A percentile compares a stretch with the other conserved stretches of the same genome.
Evolutionary conservation across 2,888 invertebrate genomes (phyloP).

Genomic region (Ganaspis brasiliensis): DNA sequence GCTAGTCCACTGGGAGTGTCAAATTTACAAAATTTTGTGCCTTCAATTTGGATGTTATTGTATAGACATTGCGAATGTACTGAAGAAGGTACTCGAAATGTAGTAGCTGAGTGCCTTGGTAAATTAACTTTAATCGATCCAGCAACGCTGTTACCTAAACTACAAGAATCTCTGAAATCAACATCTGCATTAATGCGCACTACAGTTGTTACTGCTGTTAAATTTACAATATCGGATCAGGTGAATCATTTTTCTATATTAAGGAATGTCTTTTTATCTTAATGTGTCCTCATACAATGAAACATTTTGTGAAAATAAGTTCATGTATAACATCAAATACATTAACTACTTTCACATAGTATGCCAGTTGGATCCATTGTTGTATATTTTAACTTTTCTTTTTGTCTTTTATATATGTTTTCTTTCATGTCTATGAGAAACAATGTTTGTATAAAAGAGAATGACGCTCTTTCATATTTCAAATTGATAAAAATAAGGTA

Average conservation of each 20-base stretch:
- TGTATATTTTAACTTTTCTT: too few relatives aligned
- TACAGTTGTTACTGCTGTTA: slow-evolving; percentile 98
- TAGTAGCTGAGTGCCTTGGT: slow-evolving; percentile 98
- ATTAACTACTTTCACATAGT: too few relatives aligned
- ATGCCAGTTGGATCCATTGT: too few relatives aligned
- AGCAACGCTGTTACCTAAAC: slow-evolving; percentile 90
- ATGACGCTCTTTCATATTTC: too few relatives aligned
- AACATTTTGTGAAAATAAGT: not conserved
- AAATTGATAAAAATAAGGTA: too few relatives aligned
- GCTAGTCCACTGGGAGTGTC: slow-evolving; percentile 82
- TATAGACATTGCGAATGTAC: slow-evolving; percentile 97
- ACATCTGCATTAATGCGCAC: slow-evolving; percentile 94
- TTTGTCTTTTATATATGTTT: too few relatives aligned
- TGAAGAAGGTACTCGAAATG: slow-evolving; percentile 99
- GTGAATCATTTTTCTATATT: slow-evolving; percentile 76
- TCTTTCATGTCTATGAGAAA: too few relatives aligned
- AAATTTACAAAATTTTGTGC: slow-evolving; percentile 85
- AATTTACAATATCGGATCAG: slow-evolving; percentile 99
- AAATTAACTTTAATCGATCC: slow-evolving; percentile 98
- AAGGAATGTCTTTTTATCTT: not conserved
- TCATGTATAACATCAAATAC: too few relatives aligned
- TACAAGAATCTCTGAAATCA: slow-evolving; percentile 91
- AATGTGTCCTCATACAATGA: not conserved
- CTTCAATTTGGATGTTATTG: slow-evolving; percentile 95
- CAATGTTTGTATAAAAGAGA: too few relatives aligned